Conservation (phyloP, 2,888 invertebrate genomes). For the Lydus trimaculatus region DNA sequence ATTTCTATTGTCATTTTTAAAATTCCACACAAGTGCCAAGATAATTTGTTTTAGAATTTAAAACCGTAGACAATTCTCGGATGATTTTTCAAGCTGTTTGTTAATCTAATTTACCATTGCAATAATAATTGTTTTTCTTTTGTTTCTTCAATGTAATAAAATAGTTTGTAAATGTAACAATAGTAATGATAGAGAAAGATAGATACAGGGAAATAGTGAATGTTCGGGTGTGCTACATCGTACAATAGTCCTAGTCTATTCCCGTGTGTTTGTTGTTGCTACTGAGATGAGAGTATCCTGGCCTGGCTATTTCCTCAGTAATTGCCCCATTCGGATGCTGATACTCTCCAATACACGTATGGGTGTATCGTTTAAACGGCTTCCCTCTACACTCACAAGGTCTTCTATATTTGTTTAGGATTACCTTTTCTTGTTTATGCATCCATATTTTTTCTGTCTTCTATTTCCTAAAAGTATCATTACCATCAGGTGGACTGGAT, state of each 20-base stretch:
- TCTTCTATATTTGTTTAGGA: constrained; percentile 55
- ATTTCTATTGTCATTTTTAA: background rate
- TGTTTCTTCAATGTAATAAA: constrained; percentile 30
- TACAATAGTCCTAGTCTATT: background rate
- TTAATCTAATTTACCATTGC: background rate
- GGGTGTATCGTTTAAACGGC: constrained; percentile 55
- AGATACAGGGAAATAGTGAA: background rate
- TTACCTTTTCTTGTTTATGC: constrained; percentile 48
- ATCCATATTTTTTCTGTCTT: constrained; percentile 33
- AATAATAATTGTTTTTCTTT: background rate
- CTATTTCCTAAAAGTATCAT: constrained; percentile 29
- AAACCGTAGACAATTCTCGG: background rate
- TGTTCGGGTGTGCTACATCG: constrained; percentile 32
- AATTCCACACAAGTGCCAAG: background rate
- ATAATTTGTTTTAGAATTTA: background rate
- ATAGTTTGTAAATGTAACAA: constrained; percentile 42
- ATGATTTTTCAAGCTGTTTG: background rate
- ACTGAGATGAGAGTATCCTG: constrained; percentile 34
- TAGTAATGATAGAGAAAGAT: constrained; percentile 34
- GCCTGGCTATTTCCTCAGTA: constrained; percentile 57
- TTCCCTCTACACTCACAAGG: constrained; percentile 44
- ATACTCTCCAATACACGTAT: constrained; percentile 59
- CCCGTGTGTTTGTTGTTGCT: background rate
- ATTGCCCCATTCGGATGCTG: constrained; percentile 62
- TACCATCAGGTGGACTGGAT: constrained; percentile 6